Evolutionary conservation across 2,888 invertebrate species (phyloP), one percentile per base, ranked within the genome.

Genomic region (Mechanitis messenoides): DNA sequence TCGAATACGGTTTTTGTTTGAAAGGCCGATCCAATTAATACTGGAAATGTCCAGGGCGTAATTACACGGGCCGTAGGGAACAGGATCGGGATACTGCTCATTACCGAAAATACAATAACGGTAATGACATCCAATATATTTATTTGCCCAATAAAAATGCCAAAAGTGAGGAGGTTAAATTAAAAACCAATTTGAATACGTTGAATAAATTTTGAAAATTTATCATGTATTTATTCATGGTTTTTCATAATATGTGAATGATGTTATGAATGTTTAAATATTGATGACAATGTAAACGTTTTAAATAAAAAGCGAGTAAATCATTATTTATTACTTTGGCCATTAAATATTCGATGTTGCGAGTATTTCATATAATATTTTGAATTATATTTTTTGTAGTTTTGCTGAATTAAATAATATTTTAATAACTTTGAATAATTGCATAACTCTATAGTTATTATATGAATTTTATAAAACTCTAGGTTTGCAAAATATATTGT

Each of bases 1-100:
- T 62, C 59, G 60, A 59, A 69, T 65, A 62, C 65, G 69, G 62
- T 68, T 63, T 20, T 69, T 68, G 70, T 71, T 71, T 68, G 74
- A 74, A 73, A 71, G 73, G 75, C 75, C 78, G 70, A 77, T 80
- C 79, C 82, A 83, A 83, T 83, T 81, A 83, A 76, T 72, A 74
- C 69, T 72, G 66, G 74, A 74, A 75, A 75, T 77, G 82, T 80
- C 78, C 76, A 71, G 68, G 68, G 71, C 71, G 75, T 75, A 75
- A 83, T 83, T 78, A 79, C 78, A 72, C 64, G 71, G 60, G 61
- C 67, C 70, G 65, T 65, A 68, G 76, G 78, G 79, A 75, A 66
- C 69, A 70, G 63, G 55, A 62, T 63, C 66, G 68, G 62, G 62
- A 63, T 59, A 65, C 64, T 61, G 63, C 68, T 71, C 72, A 69